Evolutionary conservation across 35 echinoderm and acorn worm species (phyloP).

Genomic region (Lytechinus pictus): DNA sequence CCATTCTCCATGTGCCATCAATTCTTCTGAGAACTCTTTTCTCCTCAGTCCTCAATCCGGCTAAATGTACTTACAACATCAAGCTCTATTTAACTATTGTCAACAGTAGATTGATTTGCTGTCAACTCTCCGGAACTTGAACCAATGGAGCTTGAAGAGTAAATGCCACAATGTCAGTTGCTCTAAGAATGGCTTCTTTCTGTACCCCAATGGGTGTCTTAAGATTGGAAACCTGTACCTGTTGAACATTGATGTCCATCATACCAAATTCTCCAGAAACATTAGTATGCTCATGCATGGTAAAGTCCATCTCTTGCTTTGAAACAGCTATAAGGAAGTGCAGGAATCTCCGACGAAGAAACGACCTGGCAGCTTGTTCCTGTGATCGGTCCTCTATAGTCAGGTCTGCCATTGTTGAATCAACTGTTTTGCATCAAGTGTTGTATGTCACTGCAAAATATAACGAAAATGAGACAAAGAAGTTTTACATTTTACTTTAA

Average conservation of each 20-base stretch:
- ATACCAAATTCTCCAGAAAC: constrained; percentile 60
- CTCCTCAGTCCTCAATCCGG: too few relatives aligned
- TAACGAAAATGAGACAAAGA: too few relatives aligned
- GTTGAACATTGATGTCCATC: constrained; percentile 67
- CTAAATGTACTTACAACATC: too few relatives aligned
- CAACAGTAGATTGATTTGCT: background rate
- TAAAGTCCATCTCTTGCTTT: constrained; percentile 53
- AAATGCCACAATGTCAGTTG: constrained; percentile 69
- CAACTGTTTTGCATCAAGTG: background rate
- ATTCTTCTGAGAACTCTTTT: too few relatives aligned
- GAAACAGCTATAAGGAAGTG: constrained; percentile 59
- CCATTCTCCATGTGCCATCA: too few relatives aligned
- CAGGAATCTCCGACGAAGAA: constrained; percentile 73
- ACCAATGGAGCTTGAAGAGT: constrained; percentile 18
- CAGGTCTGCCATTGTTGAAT: background rate
- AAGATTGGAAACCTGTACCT: constrained; percentile 72
- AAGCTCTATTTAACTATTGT: too few relatives aligned
- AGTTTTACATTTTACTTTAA: too few relatives aligned
- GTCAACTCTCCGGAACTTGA: background rate
- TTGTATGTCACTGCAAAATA: too few relatives aligned
- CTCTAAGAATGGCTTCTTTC: constrained; percentile 66
- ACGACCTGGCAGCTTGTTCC: constrained; percentile 66
- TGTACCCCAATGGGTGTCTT: constrained; percentile 76
- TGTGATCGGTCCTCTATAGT: background rate
- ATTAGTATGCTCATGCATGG: constrained; percentile 64